phyloP scores from a whole-genome alignment of 2,888 invertebrate species.

The Hydrotaea cyrtoneurina region DNA sequence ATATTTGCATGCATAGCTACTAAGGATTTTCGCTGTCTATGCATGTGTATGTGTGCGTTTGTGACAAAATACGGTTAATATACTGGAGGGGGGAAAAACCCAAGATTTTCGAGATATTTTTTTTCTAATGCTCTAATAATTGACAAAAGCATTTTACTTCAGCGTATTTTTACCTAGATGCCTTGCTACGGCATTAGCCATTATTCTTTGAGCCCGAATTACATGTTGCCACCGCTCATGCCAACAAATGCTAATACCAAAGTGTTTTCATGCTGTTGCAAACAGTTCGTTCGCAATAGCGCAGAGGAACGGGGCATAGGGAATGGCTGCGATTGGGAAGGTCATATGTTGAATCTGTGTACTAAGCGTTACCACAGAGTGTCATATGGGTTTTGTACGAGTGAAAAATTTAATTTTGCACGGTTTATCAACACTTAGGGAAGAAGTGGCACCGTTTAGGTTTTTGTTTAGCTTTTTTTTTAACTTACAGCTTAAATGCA shows the following conservation, averaged over 20 bases:
- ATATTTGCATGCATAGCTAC: background rate
- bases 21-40: background rate
- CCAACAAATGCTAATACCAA: background rate
- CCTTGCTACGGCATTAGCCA: background rate
- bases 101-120: conserved; percentile 15
- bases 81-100: background rate
- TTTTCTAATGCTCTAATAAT: conserved; percentile 34
- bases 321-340: background rate
- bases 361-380: background rate
- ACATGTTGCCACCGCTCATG: conserved; percentile 13
- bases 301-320: too few species aligned
- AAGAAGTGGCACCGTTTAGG: background rate
- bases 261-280: conserved; percentile 13
- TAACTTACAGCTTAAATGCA: background rate
- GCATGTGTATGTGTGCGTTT: background rate
- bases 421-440: conserved; percentile 27
- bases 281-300: background rate
- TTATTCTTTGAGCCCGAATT: conserved; percentile 19
- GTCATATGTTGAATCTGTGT: background rate
- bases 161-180: conserved; percentile 15
- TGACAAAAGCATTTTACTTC: conserved; percentile 13
- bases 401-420: conserved; percentile 35
- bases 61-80: conserved; percentile 13
- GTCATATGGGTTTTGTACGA: background rate
- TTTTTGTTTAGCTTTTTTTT: background rate